Conservation (phyloP, 2,797 vertebrate species). For the Halcyon smyrnensis region DNA sequence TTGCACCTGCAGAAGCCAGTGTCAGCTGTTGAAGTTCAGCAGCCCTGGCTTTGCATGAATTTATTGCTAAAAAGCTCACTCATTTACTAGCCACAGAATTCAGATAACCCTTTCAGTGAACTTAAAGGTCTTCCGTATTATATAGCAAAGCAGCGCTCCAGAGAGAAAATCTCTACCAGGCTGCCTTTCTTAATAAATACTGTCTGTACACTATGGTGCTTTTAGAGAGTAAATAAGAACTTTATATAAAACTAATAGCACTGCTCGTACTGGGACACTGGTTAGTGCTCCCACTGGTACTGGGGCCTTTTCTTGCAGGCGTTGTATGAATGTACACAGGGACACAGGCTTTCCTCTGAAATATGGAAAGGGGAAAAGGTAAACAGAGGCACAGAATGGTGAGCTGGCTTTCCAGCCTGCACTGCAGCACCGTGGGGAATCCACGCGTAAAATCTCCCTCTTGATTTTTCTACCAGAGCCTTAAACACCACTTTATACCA, state of each 20-base stretch:
- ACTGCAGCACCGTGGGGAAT: conserved; percentile 1
- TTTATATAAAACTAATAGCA: neutral
- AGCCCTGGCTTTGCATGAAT: conserved; percentile 60
- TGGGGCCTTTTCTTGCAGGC: neutral
- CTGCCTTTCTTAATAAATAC: neutral
- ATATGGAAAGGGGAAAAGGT: neutral
- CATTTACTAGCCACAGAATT: conserved; percentile 51
- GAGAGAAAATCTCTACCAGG: neutral
- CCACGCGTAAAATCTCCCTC: conserved; percentile 11
- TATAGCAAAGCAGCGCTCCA: neutral
- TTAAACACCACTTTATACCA: conserved; percentile 6
- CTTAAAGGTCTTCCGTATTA: neutral
- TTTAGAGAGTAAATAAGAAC: neutral
- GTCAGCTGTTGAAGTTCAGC: conserved; percentile 74
- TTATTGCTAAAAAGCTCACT: conserved; percentile 46
- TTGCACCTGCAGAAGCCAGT: conserved; percentile 70
- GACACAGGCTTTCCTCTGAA: neutral
- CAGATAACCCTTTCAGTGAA: conserved; percentile 50
- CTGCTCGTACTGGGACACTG: neutral
- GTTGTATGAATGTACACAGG: neutral
- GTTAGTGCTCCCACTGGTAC: neutral
- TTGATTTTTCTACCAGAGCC: conserved; percentile 26
- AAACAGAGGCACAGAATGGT: conserved; percentile 5
- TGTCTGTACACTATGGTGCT: neutral
- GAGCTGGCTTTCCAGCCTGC: neutral